Percentiles rank a stretch among this genome's conserved stretches.
Evolutionary conservation across 2,797 vertebrate genomes (phyloP).

Genomic region (Anguilla pacifica): DNA sequence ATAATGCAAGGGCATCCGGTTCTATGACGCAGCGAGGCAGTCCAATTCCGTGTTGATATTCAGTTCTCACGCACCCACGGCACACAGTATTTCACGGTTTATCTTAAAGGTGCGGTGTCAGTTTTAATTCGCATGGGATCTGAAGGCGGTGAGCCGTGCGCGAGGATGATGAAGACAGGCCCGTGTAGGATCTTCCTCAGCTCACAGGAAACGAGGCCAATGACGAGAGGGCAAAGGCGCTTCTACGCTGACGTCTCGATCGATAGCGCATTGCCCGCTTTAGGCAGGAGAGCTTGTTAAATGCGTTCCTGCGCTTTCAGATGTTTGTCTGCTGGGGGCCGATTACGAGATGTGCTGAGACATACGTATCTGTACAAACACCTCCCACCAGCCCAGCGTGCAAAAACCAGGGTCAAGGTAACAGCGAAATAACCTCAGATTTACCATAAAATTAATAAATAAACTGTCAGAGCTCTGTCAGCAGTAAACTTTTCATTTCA

Average conservation of each 20-base stretch:
- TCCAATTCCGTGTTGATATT: not conserved
- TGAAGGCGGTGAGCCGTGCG: not conserved
- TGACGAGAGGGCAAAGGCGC: not conserved
- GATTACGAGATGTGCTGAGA: not conserved
- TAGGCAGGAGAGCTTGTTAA: not conserved
- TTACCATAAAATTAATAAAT: not conserved
- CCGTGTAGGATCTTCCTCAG: not conserved
- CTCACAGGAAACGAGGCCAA: not conserved
- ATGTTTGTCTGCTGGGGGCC: not conserved
- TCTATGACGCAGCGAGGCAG: not conserved
- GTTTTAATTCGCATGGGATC: not conserved
- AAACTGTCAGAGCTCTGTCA: not conserved
- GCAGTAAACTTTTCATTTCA: not conserved
- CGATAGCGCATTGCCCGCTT: not conserved
- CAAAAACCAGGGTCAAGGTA: not conserved
- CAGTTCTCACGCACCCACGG: not conserved
- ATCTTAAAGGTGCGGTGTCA: not conserved
- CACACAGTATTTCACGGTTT: not conserved
- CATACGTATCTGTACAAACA: not conserved
- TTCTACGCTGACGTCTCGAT: not conserved
- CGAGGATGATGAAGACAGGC: not conserved
- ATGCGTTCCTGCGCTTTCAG: not conserved
- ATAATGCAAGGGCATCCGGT: not conserved
- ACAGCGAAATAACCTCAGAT: not conserved
- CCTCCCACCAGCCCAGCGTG: not conserved